These are phyloP conservation scores for Megaleporinus macrocephalus DNA, from an alignment of 2,113 vertebrate species.

Conservation along the genomic window DNA sequence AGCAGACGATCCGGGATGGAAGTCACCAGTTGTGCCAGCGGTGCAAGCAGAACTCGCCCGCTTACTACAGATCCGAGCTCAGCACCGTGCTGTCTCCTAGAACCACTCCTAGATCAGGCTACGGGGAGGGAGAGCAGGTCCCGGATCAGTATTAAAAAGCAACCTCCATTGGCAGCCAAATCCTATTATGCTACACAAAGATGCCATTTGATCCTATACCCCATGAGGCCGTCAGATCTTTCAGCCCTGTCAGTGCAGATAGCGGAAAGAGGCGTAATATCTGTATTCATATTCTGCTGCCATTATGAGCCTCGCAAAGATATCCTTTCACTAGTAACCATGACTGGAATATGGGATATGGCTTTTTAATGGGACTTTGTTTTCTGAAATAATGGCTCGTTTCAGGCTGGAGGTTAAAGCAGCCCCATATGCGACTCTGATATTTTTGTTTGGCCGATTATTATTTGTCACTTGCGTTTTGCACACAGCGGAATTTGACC, in stretches of 20 bases:
- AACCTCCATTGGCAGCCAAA: constrained; percentile 28
- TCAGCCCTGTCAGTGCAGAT: constrained; percentile 6
- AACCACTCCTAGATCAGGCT: constrained; percentile 6
- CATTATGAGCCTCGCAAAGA: not conserved
- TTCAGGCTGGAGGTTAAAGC: not conserved
- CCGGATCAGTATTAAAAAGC: constrained; percentile 25
- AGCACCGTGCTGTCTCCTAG: not conserved
- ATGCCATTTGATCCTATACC: constrained; percentile 22
- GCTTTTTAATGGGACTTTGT: not conserved
- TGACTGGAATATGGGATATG: not conserved
- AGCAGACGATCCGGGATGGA: constrained; percentile 18
- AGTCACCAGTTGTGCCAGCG: constrained; percentile 35
- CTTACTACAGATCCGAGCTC: not conserved
- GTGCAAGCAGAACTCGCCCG: not conserved
- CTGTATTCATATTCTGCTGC: constrained; percentile 13
- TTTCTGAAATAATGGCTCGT: not conserved
- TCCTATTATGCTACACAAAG: constrained; percentile 33
- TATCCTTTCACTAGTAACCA: not conserved
- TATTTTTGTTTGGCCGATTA: no score
- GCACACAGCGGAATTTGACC: no score
- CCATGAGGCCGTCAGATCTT: constrained; percentile 5
- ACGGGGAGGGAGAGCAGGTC: not conserved
- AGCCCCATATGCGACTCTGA: no score
- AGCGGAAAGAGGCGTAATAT: constrained; percentile 1
- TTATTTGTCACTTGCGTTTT: no score